Conservation (phyloP, 2,888 invertebrate genomes). For the Palloptera scutellata region DNA sequence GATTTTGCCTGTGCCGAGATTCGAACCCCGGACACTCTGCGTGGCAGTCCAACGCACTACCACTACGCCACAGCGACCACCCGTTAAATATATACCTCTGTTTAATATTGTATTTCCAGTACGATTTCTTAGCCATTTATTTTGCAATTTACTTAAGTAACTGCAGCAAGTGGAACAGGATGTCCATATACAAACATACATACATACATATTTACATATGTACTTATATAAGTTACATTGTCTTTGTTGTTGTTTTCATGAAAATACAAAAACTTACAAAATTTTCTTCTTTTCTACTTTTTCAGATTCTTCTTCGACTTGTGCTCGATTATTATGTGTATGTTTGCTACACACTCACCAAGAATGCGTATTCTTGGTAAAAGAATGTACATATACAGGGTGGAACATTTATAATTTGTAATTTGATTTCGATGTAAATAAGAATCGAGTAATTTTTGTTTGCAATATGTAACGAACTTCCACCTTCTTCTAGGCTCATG, state of each 20-base stretch:
- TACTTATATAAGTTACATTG: not conserved
- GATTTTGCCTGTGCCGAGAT: too few relatives aligned
- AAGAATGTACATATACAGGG: too few relatives aligned
- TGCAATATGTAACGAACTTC: too few relatives aligned
- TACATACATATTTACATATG: conserved; percentile 9
- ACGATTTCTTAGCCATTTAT: not conserved
- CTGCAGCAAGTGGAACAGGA: not conserved
- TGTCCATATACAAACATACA: not conserved
- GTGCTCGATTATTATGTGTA: conserved; percentile 3
- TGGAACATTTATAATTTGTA: too few relatives aligned
- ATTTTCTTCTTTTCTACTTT: conserved; percentile 1
- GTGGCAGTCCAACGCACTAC: too few relatives aligned
- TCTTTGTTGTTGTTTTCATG: conserved; percentile 1
- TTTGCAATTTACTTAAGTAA: conserved; percentile 20
- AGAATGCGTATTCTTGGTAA: not conserved
- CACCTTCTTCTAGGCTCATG: too few relatives aligned
- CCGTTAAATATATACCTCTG: too few relatives aligned
- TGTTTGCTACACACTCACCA: not conserved
- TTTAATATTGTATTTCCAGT: not conserved
- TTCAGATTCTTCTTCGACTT: not conserved
- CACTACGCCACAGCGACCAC: too few relatives aligned
- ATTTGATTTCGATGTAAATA: too few relatives aligned
- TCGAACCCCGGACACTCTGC: too few relatives aligned
- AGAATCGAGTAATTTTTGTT: too few relatives aligned
- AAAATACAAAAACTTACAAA: conserved; percentile 5